Evolutionary conservation across 2,113 vertebrate species (phyloP).

Genomic region (Sprattus sprattus): DNA sequence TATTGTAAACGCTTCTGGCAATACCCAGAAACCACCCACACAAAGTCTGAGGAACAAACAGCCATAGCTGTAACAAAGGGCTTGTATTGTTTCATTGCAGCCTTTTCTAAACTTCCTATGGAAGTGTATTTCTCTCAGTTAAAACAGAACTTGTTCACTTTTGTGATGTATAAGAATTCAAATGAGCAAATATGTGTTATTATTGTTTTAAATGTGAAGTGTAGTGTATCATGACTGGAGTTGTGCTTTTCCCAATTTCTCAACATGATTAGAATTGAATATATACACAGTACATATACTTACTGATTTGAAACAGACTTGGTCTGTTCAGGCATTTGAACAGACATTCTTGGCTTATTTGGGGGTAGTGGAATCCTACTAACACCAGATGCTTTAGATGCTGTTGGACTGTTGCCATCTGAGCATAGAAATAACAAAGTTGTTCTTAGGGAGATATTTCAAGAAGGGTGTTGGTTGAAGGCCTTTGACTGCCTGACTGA

Average conservation of each 20-base stretch:
- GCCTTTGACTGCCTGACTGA: too few species aligned
- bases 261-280: neutral
- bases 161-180: neutral
- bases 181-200: neutral
- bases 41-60: neutral
- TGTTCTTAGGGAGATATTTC: neutral
- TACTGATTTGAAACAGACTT: constrained; percentile 56
- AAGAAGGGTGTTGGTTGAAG: too few species aligned
- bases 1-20: neutral
- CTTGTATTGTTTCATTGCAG: neutral
- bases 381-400: neutral
- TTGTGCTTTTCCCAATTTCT: neutral
- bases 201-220: too few species aligned
- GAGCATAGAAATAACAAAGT: neutral
- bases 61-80: neutral
- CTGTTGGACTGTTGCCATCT: neutral
- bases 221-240: neutral
- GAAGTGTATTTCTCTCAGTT: neutral
- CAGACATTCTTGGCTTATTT: constrained; percentile 58
- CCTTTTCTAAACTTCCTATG: neutral
- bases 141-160: neutral
- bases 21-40: neutral
- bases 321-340: neutral
- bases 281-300: constrained; percentile 55
- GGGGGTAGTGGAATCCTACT: constrained; percentile 26